Percentiles rank a stretch among this genome's conserved stretches.
Conservation (phyloP, 2,113 vertebrate species). For the Ictidomys tridecemlineatus region DNA sequence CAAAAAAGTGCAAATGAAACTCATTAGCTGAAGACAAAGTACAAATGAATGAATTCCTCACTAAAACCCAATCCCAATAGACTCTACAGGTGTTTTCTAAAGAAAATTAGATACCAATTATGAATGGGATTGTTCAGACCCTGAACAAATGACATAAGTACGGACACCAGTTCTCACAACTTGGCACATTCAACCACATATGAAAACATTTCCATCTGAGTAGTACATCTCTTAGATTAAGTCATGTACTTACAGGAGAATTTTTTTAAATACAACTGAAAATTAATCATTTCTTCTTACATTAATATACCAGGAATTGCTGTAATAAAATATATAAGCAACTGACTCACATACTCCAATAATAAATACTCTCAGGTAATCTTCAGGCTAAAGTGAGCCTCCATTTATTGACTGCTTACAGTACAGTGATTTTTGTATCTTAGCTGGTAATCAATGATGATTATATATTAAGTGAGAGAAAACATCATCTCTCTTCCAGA, state of each 20-base stretch:
- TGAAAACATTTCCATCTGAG: conserved; percentile 9
- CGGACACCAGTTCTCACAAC: neutral
- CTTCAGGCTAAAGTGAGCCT: conserved; percentile 66
- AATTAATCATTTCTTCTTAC: conserved; percentile 46
- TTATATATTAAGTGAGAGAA: conserved; percentile 48
- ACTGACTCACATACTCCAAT: conserved; percentile 51
- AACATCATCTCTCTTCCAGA: conserved; percentile 39
- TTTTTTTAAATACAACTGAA: conserved; percentile 13
- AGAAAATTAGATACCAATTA: neutral
- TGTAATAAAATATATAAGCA: conserved; percentile 51
- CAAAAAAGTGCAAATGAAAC: neutral
- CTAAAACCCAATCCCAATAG: neutral
- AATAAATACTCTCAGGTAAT: conserved; percentile 76
- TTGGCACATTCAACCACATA: neutral
- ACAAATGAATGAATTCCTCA: conserved; percentile 43
- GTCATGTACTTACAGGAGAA: neutral
- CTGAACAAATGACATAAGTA: neutral
- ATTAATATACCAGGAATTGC: conserved; percentile 35
- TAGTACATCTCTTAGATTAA: neutral
- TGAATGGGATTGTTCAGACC: neutral
- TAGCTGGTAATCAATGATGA: conserved; percentile 66
- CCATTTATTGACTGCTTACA: conserved; percentile 78
- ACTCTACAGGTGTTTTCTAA: neutral
- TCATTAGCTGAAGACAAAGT: conserved; percentile 3
- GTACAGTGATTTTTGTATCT: conserved; percentile 61